Evolutionary conservation across 2,888 invertebrate species (phyloP).

Genomic region (Euphydryas editha): DNA sequence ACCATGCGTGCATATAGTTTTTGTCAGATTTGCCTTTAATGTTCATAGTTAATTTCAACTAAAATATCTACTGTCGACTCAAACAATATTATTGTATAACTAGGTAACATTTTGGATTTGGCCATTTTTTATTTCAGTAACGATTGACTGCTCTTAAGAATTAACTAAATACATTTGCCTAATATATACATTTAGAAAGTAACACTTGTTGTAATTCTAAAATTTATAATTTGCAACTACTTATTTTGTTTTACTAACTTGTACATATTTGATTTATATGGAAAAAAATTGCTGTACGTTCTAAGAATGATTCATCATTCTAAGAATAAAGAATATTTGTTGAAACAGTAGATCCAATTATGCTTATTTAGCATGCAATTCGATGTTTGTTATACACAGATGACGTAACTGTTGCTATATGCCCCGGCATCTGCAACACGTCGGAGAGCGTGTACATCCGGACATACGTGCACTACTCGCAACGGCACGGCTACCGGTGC

Average conservation of each 20-base stretch:
- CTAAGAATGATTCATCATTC: background rate
- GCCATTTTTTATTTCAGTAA: background rate
- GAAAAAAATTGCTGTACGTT: background rate
- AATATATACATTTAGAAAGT: background rate
- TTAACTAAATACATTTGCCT: background rate
- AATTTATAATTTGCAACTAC: too few relatives aligned
- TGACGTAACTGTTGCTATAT: constrained; percentile 94
- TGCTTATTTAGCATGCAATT: background rate
- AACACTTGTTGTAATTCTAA: background rate
- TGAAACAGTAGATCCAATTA: background rate
- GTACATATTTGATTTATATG: background rate
- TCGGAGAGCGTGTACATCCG: constrained; percentile 97
- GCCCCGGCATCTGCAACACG: constrained; percentile 96
- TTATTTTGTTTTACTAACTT: background rate
- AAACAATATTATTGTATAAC: background rate
- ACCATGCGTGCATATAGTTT: background rate
- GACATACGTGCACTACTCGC: constrained; percentile 96
- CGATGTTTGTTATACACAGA: constrained; percentile 77
- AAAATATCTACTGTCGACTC: too few relatives aligned
- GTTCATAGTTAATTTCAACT: background rate
- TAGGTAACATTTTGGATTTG: background rate
- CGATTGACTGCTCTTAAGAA: background rate
- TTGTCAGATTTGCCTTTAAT: background rate
- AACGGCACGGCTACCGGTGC: constrained; percentile 95
- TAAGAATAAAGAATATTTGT: constrained; percentile 42